A percentile compares a stretch with the other conserved stretches of the same genome.
Conservation (phyloP, 2,113 vertebrate genomes). For the Dasyurus viverrinus region DNA sequence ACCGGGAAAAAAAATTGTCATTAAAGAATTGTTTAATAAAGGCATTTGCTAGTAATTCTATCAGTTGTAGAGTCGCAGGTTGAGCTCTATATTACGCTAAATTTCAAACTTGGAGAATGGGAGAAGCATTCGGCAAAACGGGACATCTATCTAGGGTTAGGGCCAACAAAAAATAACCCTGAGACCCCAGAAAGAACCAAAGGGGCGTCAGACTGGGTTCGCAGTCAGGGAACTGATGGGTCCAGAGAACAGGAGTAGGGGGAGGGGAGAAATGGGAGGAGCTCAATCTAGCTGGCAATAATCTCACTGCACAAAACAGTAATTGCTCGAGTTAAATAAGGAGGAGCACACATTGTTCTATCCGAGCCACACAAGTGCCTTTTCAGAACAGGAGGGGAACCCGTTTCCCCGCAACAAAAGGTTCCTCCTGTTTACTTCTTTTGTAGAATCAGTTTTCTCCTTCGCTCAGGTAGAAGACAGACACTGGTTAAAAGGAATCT, state of each 20-base stretch:
- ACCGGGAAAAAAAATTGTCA: background rate
- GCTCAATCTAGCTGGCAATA: rapidly evolving
- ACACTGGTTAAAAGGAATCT: rapidly evolving
- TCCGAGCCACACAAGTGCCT: background rate
- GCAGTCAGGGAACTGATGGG: background rate
- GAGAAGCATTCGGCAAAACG: rapidly evolving
- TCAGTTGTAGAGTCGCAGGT: background rate
- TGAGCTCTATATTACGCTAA: background rate
- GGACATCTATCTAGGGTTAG: background rate
- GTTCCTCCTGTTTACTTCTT: background rate
- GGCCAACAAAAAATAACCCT: rapidly evolving
- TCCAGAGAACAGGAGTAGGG: background rate
- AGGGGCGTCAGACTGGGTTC: rapidly evolving
- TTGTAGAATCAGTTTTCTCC: background rate
- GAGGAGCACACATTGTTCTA: slow-evolving; percentile 44
- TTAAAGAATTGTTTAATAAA: background rate
- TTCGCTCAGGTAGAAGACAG: background rate
- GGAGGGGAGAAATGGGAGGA: rapidly evolving
- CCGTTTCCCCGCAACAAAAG: background rate
- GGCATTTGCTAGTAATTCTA: background rate
- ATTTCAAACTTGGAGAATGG: background rate
- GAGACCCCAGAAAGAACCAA: rapidly evolving
- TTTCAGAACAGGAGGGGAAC: background rate
- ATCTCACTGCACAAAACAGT: slow-evolving; percentile 17
- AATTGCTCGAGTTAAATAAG: slow-evolving; percentile 63